Conservation (phyloP, 2,888 invertebrate species). For the Megalurothrips usitatus region DNA sequence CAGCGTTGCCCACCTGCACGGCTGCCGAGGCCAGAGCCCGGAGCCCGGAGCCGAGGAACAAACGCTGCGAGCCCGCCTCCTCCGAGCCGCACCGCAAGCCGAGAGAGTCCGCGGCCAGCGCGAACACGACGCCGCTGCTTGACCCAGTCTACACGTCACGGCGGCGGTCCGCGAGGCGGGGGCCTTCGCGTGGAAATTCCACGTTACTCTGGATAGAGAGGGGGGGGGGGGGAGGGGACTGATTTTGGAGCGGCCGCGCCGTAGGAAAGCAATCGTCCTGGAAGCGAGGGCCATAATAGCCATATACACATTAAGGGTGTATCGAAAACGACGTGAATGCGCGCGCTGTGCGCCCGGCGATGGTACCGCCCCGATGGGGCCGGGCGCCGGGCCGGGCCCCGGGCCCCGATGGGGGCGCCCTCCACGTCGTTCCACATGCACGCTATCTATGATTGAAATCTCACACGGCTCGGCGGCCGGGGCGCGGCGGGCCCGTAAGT, state of each 20-base stretch:
- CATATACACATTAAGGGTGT: constrained; percentile 1
- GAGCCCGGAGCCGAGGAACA: too few species aligned
- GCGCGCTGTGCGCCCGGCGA: neutral
- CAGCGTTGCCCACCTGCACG: neutral
- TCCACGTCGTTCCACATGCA: constrained; percentile 8
- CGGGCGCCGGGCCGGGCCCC: neutral
- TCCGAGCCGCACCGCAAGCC: too few species aligned
- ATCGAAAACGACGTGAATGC: constrained; percentile 5
- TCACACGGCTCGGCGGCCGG: neutral
- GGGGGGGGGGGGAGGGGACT: too few species aligned
- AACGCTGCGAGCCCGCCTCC: too few species aligned
- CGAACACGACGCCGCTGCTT: too few species aligned
- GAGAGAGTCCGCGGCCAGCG: too few species aligned
- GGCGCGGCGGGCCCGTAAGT: neutral
- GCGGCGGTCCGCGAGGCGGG: neutral
- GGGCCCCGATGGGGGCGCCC: neutral
- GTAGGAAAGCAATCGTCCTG: neutral
- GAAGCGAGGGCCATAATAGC: neutral
- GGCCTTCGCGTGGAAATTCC: constrained; percentile 1
- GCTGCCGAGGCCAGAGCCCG: neutral
- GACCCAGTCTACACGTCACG: neutral
- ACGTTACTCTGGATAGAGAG: too few species aligned
- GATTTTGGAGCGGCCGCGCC: too few species aligned
- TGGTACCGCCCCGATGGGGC: neutral
- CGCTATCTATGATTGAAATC: constrained; percentile 26